phyloP scores from a whole-genome alignment of 1,140 invertebrate genomes.

The Patella vulgata region DNA sequence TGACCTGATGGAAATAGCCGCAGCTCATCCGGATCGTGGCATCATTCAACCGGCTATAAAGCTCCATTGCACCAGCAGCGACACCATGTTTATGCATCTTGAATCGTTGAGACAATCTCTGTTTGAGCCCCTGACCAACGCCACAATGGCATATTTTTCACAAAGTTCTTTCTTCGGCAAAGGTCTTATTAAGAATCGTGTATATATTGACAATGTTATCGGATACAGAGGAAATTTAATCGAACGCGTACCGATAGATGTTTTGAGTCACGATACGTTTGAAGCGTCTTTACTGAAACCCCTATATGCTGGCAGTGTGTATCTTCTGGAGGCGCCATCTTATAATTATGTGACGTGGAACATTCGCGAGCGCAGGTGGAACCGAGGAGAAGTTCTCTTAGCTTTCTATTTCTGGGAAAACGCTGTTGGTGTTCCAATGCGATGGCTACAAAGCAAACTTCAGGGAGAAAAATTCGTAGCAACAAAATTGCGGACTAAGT shows the following conservation, averaged over 20 bases:
- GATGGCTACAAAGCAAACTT: conserved; percentile 49
- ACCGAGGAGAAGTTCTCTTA: conserved; percentile 53
- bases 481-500: conserved; percentile 49
- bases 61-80: conserved; percentile 41
- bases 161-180: conserved; percentile 60
- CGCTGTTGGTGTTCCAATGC: conserved; percentile 47
- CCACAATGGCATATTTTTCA: conserved; percentile 47
- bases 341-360: conserved; percentile 60
- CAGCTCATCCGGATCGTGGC: conserved; percentile 55
- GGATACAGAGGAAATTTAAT: conserved; percentile 47
- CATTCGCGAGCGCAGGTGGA: conserved; percentile 58
- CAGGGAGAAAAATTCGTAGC: conserved; percentile 43
- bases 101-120: conserved; percentile 52
- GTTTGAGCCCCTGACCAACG: conserved; percentile 58
- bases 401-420: conserved; percentile 60
- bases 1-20: conserved; percentile 53
- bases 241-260: conserved; percentile 60
- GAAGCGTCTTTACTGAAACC: conserved; percentile 56
- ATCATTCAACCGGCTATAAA: conserved; percentile 61
- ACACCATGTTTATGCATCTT: conserved; percentile 58
- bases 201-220: conserved; percentile 59
- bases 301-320: conserved; percentile 44
- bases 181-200: conserved; percentile 52
- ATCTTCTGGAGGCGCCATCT: conserved; percentile 51
- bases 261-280: conserved; percentile 62